Base-by-base conservation (phyloP, 35 echinoderm and acorn worm species). In the Chiridota heheva region DNA sequence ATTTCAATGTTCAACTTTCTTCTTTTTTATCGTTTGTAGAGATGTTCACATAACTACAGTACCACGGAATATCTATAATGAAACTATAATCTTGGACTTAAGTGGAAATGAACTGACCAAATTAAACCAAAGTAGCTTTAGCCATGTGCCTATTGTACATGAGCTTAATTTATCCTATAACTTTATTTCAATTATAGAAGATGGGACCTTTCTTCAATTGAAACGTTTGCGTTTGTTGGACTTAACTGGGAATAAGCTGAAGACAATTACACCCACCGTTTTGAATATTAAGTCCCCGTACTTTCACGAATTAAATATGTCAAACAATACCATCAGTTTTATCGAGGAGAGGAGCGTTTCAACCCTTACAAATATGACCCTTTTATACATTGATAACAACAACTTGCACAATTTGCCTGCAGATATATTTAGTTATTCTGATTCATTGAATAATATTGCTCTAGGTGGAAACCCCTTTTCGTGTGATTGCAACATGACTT, bases 371-470 rank as follows among this genome's bases (percentile, higher is more conserved):
- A 49, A 56, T 34, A 40, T 87, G 61, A 3, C 78, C 22, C 28
- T 12, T 4, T 40, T 87, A 43, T 29, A 66, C 31, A n/a, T 87
- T 22, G 72, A 61, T 69, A 5, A 78, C 18, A 87, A 87, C 44
- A 12, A 68, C 1, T n/a, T 87, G 18, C 12, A 8, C 2, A 46
- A n/a, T n/a, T 2, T 87, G 15, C 72, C 57, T 24, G 8, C 33
- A 3, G 73, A 49, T 41, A n/a, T 79, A 26, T 53, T 87, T 39
- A 46, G 79, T 39, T 49, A 74, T 36, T 67, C 47, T 46, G 30
- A 44, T 57, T 26, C 46, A 3, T 36, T 77, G 12, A 55, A 1
- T 10, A 27, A 43, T 4, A 10, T 55, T 30, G 59, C 44, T 3
- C 46, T 77, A 2, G 16, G 59, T 13, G 33, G 37, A 18, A 77